Base-by-base conservation (phyloP, 2,113 vertebrate genomes). In the Calyptomena viridis region DNA sequence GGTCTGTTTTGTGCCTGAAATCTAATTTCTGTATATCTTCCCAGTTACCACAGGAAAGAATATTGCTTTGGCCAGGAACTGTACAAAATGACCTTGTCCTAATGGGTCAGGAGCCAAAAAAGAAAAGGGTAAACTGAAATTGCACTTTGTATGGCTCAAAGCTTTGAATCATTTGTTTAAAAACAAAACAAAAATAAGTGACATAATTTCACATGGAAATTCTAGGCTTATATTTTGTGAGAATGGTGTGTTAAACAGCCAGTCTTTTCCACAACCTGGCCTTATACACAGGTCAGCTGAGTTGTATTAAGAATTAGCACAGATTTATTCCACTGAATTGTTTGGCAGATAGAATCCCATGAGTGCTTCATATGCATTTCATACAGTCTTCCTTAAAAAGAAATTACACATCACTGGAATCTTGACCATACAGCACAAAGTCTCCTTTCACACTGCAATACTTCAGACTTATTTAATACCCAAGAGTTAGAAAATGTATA, bases 281-380 rank as follows among this genome's bases (percentile, higher is more conserved):
- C 60, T 94, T 72, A 22, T 24, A 84, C 13, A 12, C 35, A 81
- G n/a, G 16, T 94, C 90, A 94, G 67, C 60, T 84, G 92, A 96
- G 37, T 92, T 60, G 76, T 92, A 86, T 93, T 94, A 89, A 92
- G 85, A 75, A 72, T 86, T 75, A 93, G 60, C 33, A 81, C 55
- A 75, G 68, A 64, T 93, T 84, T 86, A 86, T 84, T 90, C 56
- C 53, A 68, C 40, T 84, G 52, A 49, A 30, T 82, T 87, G 20
- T 81, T 90, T 72, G 75, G 64, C 76, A 77, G 52, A 56, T 84
- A 44, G 47, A 74, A 71, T 90, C 42, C n/a, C 33, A 14, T 5
- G 25, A 72, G 27, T 77, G 28, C 35, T 94, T 94, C 66, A 35
- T 67, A 49, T 60, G 44, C 6, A 55, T 93, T 95, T 79, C 52